Conservation (phyloP, 2,888 invertebrate species). For the Punctoribates punctum region DNA sequence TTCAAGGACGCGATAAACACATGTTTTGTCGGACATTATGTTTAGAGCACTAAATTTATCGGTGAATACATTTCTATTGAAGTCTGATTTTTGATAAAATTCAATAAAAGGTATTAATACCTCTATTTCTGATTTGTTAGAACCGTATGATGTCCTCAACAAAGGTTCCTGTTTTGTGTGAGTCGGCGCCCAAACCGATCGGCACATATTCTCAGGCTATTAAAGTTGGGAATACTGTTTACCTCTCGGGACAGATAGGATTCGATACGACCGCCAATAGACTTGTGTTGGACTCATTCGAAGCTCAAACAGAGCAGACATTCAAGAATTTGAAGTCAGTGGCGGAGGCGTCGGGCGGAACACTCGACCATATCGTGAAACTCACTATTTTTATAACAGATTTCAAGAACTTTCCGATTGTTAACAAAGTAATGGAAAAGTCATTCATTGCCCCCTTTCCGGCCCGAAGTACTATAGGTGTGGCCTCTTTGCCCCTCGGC, state of each 20-base stretch:
- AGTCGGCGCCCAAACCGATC: constrained; percentile 31
- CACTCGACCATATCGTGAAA: constrained; percentile 33
- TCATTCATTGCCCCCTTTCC: constrained; percentile 36
- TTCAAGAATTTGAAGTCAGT: constrained; percentile 40
- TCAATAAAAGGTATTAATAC: too few species aligned
- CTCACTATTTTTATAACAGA: constrained; percentile 34
- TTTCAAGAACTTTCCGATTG: constrained; percentile 26
- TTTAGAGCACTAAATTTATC: too few species aligned
- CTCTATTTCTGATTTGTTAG: not conserved
- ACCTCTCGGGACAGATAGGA: constrained; percentile 39
- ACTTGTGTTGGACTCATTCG: constrained; percentile 12
- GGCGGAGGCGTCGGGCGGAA: constrained; percentile 32
- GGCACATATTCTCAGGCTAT: constrained; percentile 41
- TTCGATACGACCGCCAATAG: not conserved
- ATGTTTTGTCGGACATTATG: too few species aligned
- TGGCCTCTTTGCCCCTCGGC: not conserved
- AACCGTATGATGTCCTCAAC: not conserved
- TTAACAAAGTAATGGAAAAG: constrained; percentile 36
- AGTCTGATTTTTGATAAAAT: too few species aligned
- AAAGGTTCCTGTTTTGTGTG: not conserved
- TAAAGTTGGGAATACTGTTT: constrained; percentile 15
- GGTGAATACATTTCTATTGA: too few species aligned
- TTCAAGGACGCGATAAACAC: too few species aligned
- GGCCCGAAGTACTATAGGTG: constrained; percentile 34
- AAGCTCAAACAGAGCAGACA: constrained; percentile 24